Conservation (phyloP, 2,888 invertebrate species). For the Lamproptera curius region DNA sequence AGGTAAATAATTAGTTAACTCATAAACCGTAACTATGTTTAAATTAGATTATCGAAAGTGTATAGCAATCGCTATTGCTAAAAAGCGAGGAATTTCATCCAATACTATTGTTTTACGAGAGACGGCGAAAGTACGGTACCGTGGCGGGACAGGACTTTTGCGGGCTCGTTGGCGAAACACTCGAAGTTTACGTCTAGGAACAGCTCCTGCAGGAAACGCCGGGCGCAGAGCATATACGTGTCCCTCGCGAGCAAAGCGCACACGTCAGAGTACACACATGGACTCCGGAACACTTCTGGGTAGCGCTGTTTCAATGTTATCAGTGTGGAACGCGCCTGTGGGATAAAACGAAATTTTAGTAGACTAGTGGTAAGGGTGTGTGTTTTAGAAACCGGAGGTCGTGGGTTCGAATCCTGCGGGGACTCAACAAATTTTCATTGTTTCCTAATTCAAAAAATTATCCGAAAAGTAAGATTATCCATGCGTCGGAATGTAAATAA, state of each 20-base stretch:
- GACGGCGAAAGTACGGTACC: slow-evolving; percentile 21
- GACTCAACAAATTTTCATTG: no score
- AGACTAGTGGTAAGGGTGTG: no score
- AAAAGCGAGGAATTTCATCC: background rate
- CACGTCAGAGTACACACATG: slow-evolving; percentile 96
- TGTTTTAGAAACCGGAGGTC: no score
- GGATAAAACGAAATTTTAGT: background rate
- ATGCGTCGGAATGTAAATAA: no score
- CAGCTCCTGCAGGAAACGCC: slow-evolving; percentile 94
- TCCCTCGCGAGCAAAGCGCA: slow-evolving; percentile 87
- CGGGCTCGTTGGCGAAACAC: slow-evolving; percentile 73
- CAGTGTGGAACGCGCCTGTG: slow-evolving; percentile 87
- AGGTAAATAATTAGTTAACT: no score
- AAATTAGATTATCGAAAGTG: no score
- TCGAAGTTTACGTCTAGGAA: slow-evolving; percentile 92
- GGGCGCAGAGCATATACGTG: slow-evolving; percentile 88
- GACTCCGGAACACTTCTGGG: slow-evolving; percentile 86
- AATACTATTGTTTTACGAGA: slow-evolving; percentile 8
- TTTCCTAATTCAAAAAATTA: no score
- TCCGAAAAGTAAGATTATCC: no score
- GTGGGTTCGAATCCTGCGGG: no score
- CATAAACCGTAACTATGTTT: no score
- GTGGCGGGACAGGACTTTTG: slow-evolving; percentile 61
- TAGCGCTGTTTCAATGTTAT: slow-evolving; percentile 85
- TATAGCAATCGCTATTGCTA: no score